These are phyloP conservation scores for Aythya baeri DNA, from an alignment of 2,113 vertebrate species.

Conservation along the genomic window DNA sequence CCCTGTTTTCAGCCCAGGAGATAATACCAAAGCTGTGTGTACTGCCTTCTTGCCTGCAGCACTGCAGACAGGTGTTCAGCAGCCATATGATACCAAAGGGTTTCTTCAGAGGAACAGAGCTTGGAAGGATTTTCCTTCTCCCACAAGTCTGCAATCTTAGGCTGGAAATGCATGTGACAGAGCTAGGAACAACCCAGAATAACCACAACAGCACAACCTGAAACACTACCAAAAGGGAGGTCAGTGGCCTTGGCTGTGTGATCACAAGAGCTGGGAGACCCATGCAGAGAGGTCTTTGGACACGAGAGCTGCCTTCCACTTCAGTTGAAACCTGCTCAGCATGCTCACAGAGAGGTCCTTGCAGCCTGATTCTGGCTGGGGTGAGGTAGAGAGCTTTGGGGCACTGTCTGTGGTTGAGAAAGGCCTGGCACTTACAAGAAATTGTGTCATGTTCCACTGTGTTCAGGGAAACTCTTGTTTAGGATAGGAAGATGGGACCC, in stretches of 20 bases:
- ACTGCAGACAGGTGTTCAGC: background rate
- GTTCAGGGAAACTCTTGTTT: constrained; percentile 32
- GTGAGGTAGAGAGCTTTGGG: background rate
- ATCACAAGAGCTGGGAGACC: background rate
- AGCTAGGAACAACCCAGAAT: background rate
- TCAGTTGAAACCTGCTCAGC: background rate
- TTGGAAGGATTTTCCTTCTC: background rate
- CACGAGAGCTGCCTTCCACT: background rate
- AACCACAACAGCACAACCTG: background rate
- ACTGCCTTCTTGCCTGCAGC: background rate
- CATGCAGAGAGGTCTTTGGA: background rate
- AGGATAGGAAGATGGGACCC: background rate
- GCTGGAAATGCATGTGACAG: background rate
- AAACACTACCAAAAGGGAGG: background rate
- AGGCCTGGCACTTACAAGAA: constrained; percentile 9
- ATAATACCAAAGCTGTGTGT: background rate
- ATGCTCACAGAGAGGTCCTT: background rate
- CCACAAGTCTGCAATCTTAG: background rate
- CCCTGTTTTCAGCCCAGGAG: background rate
- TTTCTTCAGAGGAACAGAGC: background rate
- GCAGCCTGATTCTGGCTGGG: background rate
- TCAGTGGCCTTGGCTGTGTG: background rate
- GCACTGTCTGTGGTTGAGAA: background rate
- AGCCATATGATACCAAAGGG: background rate
- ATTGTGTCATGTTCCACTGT: background rate